Evolutionary conservation across 2,888 invertebrate species (phyloP), one percentile per base, ranked within the genome.

Genomic region (Schizaphis graminum): DNA sequence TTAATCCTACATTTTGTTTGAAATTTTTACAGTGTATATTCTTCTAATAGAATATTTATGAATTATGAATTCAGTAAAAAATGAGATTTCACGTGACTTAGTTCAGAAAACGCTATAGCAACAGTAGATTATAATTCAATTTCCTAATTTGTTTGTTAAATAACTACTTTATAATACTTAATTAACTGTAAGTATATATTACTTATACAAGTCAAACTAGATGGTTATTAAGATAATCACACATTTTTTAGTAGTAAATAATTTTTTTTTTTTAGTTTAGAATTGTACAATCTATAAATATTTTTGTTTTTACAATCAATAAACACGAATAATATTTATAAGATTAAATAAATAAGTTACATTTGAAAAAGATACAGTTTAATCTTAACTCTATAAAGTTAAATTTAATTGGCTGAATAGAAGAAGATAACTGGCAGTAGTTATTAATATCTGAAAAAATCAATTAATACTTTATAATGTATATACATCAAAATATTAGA

Each of bases 371-470:
- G 7, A 47, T 49, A 10, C 88, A 88, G 24, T 21, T 88, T 53
- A 35, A 85, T 44, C 28, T 85, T 85, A 44, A 3, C 26, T 89
- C 28, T 94, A 86, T 10, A 94, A 53, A 61, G 57, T 49, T 94
- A 94, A 84, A 53, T 94, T 94, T 86, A 94, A 90, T 49, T 94
- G 93, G 35, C 86, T 94, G 47, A 94, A 94, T n/a, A 94, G 90
- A 61, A 94, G 90, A 57, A 94, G 89, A 28, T 94, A 94, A 94
- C 93, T 94, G 47, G 93, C 93, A 86, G 93, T 94, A 41, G 93
- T 90, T 61, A 94, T 86, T 41, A 94, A 44, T 85, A 94, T 86
- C 93, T 94, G 90, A 86, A 92, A 89, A 56, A 93, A 89, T 13
- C 8, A 89, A 89, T 57, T 13, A 87, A 49, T 87, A n/a, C n/a